Base-by-base conservation (phyloP, 2,888 invertebrate genomes). In the Calephelis perditalis region DNA sequence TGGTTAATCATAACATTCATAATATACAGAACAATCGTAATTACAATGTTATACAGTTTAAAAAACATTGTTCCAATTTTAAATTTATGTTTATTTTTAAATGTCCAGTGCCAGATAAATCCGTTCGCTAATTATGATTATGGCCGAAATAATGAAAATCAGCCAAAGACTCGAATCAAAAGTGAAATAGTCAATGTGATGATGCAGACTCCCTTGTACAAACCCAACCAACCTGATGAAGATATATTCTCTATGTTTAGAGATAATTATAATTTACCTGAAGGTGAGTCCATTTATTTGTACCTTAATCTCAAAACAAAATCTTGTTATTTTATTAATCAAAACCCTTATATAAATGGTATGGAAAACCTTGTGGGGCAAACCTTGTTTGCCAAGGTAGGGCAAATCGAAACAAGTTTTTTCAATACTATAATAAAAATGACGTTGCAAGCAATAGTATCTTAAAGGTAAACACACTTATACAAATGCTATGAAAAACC, bases 251-350 rank as follows among this genome's bases (percentile, higher is more conserved):
- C 77, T 0, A 67, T 83, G 56, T 65, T 85, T 46, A 74, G 76
- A 63, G 86, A 87, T 62, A 70, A 79, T 64, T 87, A 85, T 64
- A 79, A 82, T 58, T 69, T 87, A 55, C 87, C 87, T 12, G 80
- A 81, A 76, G 86, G 87, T 83, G 69, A 73, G 80, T 58, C 12
- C 3, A 40, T 40, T 7, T 8, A 40, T 40, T 40, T 8, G 40
- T 8, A 40, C 8, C 5, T 6, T 26, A 26, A 2, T 26, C 3
- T 26, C 3, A 26, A 26, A 26, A 26, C 26, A 26, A 4, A 26
- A 26, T 2, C 26, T 26, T 26, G 26, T 26, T 26, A 26, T 26
- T 26, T 2, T 26, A 26, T 3, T 26, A 26, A 3, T 26, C 26
- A 26, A 26, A 26, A 26, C 26, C 26, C 0, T 26, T 26, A 26